A percentile compares a stretch with the other conserved stretches of the same genome.
Conservation (phyloP, 2,797 vertebrate species). For the Coilia nasus region DNA sequence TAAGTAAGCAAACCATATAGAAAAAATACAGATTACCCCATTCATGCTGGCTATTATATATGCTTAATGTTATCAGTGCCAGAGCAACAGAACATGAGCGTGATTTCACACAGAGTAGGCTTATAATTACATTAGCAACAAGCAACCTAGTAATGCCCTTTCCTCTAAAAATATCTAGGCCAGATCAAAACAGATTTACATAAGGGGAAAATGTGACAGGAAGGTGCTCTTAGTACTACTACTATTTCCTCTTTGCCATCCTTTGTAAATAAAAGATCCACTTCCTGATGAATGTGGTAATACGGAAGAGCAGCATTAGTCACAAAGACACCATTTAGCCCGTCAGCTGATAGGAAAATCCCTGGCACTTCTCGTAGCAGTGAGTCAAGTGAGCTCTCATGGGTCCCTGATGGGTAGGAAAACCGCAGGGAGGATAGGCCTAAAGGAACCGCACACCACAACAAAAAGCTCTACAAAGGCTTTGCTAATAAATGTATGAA, state of each 20-base stretch:
- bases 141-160: neutral
- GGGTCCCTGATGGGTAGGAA: neutral
- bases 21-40: neutral
- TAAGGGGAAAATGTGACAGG: neutral
- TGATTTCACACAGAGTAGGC: neutral
- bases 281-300: neutral
- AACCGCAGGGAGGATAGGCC: neutral
- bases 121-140: neutral
- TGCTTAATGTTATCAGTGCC: neutral
- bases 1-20: neutral
- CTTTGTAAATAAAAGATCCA: neutral
- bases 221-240: neutral
- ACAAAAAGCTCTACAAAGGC: neutral
- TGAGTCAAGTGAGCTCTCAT: neutral
- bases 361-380: neutral
- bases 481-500: too few relatives aligned
- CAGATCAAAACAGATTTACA: constrained; percentile 20
- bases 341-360: neutral
- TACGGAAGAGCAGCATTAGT: neutral
- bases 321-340: neutral
- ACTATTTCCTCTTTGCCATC: neutral
- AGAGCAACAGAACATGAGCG: neutral
- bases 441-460: neutral
- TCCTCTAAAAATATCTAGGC: neutral
- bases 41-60: neutral